These are phyloP conservation scores for Bovichtus diacanthus DNA, from an alignment of 2,797 vertebrate genomes.

Conservation along the genomic window DNA sequence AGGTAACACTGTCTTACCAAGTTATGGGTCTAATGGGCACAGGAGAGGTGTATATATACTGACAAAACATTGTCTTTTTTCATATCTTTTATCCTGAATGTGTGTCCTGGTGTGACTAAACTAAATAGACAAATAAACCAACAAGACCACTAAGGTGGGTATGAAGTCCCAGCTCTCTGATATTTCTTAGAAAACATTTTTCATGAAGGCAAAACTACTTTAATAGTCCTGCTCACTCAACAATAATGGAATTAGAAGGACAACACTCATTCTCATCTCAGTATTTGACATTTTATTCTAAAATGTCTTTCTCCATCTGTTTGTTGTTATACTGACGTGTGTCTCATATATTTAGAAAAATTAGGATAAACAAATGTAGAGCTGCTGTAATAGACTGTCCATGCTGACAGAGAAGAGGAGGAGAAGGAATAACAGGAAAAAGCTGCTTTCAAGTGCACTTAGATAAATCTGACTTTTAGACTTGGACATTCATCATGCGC, in stretches of 20 bases:
- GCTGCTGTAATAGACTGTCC: background rate
- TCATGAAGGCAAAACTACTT: too few species aligned
- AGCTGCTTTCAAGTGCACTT: conserved; percentile 17
- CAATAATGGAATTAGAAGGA: too few species aligned
- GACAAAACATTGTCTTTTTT: too few species aligned
- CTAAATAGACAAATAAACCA: background rate
- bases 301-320: too few species aligned
- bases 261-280: too few species aligned
- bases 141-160: too few species aligned
- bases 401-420: background rate
- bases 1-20: too few species aligned
- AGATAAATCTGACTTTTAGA: background rate
- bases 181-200: too few species aligned
- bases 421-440: background rate
- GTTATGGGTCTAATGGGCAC: conserved; percentile 78
- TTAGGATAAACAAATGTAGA: background rate
- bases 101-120: background rate
- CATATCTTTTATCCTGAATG: background rate
- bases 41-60: conserved; percentile 1
- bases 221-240: too few species aligned
- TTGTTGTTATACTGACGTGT: too few species aligned
- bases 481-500: background rate
- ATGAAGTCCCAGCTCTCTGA: too few species aligned
- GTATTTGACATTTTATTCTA: too few species aligned
- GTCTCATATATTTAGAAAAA: background rate